Conservation (phyloP, 1,140 invertebrate species). For the Heliconius nattereri region DNA sequence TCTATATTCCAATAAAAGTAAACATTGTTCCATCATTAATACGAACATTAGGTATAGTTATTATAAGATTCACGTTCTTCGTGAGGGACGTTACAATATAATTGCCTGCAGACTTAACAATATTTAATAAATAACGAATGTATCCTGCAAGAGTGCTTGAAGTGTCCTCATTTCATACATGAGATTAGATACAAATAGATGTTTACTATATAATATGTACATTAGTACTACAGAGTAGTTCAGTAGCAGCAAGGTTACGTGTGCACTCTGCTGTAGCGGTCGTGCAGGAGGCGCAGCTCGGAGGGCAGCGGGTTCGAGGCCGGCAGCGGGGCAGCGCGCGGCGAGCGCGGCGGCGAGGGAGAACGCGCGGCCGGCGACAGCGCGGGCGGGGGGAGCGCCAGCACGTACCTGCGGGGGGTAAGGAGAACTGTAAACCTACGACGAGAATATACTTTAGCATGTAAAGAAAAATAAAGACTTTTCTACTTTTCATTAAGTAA, state of each 20-base stretch:
- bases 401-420: slow-evolving; percentile 62
- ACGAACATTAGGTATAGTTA: too few relatives aligned
- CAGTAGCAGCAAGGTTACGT: slow-evolving; percentile 51
- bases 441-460: too few relatives aligned
- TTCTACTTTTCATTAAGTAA: too few relatives aligned
- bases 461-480: too few relatives aligned
- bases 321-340: slow-evolving; percentile 67
- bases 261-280: slow-evolving; percentile 64
- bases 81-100: too few relatives aligned
- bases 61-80: too few relatives aligned
- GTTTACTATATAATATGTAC: neutral
- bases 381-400: slow-evolving; percentile 78
- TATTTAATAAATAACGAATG: neutral
- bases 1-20: neutral
- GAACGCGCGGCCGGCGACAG: slow-evolving; percentile 65
- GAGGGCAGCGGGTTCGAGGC: slow-evolving; percentile 81
- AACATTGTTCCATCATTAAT: too few relatives aligned
- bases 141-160: neutral
- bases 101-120: too few relatives aligned
- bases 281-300: slow-evolving; percentile 58
- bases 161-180: neutral
- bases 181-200: neutral
- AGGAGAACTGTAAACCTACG: too few relatives aligned
- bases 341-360: slow-evolving; percentile 76
- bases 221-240: neutral